A percentile compares a stretch with the other conserved stretches of the same genome.
Conservation (phyloP, 2,888 invertebrate genomes). For the Anorthoa munda region DNA sequence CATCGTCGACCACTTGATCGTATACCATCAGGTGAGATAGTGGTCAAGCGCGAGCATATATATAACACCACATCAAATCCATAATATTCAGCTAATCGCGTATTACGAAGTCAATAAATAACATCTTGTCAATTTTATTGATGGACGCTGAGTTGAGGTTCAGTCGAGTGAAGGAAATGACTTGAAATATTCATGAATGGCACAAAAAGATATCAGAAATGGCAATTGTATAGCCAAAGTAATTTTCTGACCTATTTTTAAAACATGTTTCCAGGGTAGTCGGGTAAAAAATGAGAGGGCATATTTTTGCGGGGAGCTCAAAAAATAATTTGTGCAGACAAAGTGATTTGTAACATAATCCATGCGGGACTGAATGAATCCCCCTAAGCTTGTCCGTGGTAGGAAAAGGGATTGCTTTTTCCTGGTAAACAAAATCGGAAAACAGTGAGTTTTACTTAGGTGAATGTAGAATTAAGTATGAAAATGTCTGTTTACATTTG, state of each 20-base stretch:
- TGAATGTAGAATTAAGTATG: background rate
- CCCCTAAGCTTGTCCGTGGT: conserved; percentile 30
- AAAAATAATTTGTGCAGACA: conserved; percentile 42
- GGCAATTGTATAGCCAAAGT: background rate
- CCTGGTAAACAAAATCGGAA: conserved; percentile 28
- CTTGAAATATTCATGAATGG: too few relatives aligned
- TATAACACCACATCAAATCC: too few relatives aligned
- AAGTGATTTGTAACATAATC: conserved; percentile 48
- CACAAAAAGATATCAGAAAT: background rate
- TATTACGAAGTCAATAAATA: too few relatives aligned
- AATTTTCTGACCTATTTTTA: background rate
- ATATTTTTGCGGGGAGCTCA: conserved; percentile 16
- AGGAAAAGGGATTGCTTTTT: conserved; percentile 22
- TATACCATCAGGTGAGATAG: too few relatives aligned
- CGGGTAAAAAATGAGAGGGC: conserved; percentile 3
- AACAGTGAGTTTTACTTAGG: background rate
- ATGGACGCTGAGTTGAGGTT: too few relatives aligned
- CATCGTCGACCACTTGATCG: too few relatives aligned
- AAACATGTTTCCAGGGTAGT: background rate
- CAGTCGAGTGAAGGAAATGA: too few relatives aligned
- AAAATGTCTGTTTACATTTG: background rate
- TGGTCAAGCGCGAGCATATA: too few relatives aligned
- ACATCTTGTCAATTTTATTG: too few relatives aligned
- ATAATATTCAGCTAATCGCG: too few relatives aligned
- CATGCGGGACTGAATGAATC: conserved; percentile 31